Base-by-base conservation (phyloP, 2,797 vertebrate species). In the Mormyrops attenuatus region DNA sequence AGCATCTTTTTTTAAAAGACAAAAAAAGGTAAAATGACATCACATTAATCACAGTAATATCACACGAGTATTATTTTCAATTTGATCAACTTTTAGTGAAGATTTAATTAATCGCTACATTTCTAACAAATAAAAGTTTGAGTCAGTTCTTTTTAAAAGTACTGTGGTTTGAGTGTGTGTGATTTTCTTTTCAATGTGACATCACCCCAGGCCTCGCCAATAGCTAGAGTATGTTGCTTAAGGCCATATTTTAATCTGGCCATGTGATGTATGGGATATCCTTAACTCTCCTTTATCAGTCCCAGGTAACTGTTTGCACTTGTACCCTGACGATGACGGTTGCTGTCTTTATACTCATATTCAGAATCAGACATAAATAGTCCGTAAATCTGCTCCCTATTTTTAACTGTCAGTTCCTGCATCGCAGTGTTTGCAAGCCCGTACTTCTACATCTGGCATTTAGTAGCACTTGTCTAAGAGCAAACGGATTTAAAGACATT, bases 271-370 rank as follows among this genome's bases (percentile, higher is more conserved):
- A 69, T 44, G 73, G 89, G 8, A 82, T 88, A 90, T 95, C 94
- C 96, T 95, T 96, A 91, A 96, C 94, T 20, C 0, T 4, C 30
- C 0, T 17, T 30, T 82, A 6, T 90, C 94, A 97, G 97, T 95
- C 96, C 88, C 96, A 96, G 96, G 96, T 97, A 95, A 90, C 4
- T 84, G 50, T 11, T 82, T 17, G 44, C 34, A 60, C 53, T 82
- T 34, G 11, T 9, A 26, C 20, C 20, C 15, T 20, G 17, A 66
- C 34, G 0, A 89, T 0, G 49, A 9, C 41, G 7, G 49, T 44
- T 41, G 13, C 38, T 38, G 4, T 44, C 73, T 80, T 47, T 41
- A 80, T 80, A 3, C 47, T 80, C 34, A 41, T 41, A 47, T n/a
- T 44, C 13, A 53, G 15, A 80, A 80, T 34, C 9, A 34, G 15